Percentiles rank a stretch among this genome's conserved stretches.
Evolutionary conservation across 2,888 invertebrate genomes (phyloP).

Genomic region (Polyommatus icarus): DNA sequence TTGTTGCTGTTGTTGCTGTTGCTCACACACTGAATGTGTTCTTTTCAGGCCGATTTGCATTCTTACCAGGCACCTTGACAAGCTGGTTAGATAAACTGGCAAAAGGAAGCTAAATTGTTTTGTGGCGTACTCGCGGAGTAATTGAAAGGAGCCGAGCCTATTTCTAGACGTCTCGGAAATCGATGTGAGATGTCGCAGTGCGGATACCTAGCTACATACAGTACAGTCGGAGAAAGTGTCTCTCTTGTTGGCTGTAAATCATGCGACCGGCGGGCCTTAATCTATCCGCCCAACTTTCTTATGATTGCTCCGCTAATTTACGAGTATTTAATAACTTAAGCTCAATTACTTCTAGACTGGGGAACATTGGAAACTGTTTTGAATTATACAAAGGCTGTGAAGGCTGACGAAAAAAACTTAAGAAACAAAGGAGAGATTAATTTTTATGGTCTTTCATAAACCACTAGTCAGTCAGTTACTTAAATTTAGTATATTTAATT

Average conservation of each 20-base stretch:
- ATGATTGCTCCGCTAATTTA: conserved; percentile 17
- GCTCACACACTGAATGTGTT: background rate
- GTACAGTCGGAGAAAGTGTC: conserved; percentile 53
- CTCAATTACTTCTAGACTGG: background rate
- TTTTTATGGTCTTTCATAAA: background rate
- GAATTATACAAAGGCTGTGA: background rate
- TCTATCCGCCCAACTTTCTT: conserved; percentile 41
- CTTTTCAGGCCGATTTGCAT: background rate
- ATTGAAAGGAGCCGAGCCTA: conserved; percentile 41
- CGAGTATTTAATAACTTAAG: background rate
- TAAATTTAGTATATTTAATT: background rate
- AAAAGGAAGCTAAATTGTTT: background rate
- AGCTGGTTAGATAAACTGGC: background rate
- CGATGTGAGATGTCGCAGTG: conserved; percentile 68
- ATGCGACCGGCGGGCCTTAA: conserved; percentile 42
- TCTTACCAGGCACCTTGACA: background rate
- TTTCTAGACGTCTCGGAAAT: conserved; percentile 54
- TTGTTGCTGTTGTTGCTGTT: too few species aligned
- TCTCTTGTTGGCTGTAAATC: conserved; percentile 43
- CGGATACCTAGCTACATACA: conserved; percentile 56
- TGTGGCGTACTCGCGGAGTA: conserved; percentile 15
- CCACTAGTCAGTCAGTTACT: background rate
- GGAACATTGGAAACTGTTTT: background rate
- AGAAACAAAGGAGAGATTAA: background rate
- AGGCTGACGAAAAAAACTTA: background rate